Evolutionary conservation across 1,140 invertebrate species (phyloP).

Genomic region (Ceratina calcarata): DNA sequence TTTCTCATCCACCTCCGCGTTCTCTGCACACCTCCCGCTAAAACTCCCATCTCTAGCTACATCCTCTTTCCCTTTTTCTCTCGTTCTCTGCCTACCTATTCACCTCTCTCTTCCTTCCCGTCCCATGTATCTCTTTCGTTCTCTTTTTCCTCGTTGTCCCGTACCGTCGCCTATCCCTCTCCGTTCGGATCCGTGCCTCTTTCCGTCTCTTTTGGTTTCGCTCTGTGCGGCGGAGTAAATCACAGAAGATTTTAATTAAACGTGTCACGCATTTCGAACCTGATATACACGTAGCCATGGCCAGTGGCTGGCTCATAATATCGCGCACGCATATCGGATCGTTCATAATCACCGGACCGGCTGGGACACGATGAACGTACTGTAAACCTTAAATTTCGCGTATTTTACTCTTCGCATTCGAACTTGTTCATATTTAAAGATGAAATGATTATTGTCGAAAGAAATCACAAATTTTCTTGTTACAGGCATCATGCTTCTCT

Average conservation of each 20-base stretch:
- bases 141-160: conserved; percentile 24
- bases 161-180: conserved; percentile 17
- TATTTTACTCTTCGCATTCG: background rate
- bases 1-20: conserved; percentile 34
- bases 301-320: conserved; percentile 69
- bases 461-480: conserved; percentile 32
- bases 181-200: background rate
- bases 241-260: conserved; percentile 78
- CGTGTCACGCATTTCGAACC: conserved; percentile 75
- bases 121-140: background rate
- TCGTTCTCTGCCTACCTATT: background rate
- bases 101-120: background rate
- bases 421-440: background rate
- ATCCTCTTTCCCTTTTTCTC: background rate
- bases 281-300: conserved; percentile 66
- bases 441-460: background rate
- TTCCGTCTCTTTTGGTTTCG: conserved; percentile 20
- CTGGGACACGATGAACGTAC: conserved; percentile 22
- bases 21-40: conserved; percentile 4
- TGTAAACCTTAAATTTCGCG: background rate
- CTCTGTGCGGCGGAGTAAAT: conserved; percentile 69
- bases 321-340: conserved; percentile 75
- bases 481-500: conserved; percentile 74
- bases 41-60: background rate
- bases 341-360: conserved; percentile 71